Evolutionary conservation across 2,797 vertebrate genomes (phyloP).

Genomic region (Thalassophryne amazonica): DNA sequence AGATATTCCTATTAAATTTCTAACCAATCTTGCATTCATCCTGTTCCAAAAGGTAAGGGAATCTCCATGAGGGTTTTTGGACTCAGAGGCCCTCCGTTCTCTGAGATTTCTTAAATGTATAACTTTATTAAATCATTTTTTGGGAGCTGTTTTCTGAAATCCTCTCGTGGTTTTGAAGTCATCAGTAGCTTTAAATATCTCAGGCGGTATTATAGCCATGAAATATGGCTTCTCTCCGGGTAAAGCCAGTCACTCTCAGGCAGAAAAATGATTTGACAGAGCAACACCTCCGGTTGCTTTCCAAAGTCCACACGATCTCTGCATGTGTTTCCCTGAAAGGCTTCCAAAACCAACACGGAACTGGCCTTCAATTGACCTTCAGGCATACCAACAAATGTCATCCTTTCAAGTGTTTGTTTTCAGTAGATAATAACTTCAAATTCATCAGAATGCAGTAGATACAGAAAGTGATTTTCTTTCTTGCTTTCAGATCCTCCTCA

Average conservation of each 20-base stretch:
- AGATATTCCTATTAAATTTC: slow-evolving; percentile 77
- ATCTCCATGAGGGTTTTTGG: slow-evolving; percentile 63
- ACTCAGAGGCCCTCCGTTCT: slow-evolving; percentile 53
- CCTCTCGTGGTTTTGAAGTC: slow-evolving; percentile 66
- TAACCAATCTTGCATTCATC: slow-evolving; percentile 73
- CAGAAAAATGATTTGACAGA: slow-evolving; percentile 72
- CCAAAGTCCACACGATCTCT: slow-evolving; percentile 42
- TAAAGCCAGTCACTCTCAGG: slow-evolving; percentile 73
- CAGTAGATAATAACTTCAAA: slow-evolving; percentile 18
- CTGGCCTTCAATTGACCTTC: slow-evolving; percentile 35
- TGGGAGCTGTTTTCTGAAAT: slow-evolving; percentile 67
- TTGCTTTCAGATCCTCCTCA: slow-evolving; percentile 35
- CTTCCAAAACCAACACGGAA: slow-evolving; percentile 35
- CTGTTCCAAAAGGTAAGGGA: slow-evolving; percentile 76
- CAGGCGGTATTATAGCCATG: slow-evolving; percentile 65
- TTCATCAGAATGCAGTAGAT: slow-evolving; percentile 9
- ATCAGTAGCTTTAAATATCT: slow-evolving; percentile 76
- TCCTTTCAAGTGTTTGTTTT: slow-evolving; percentile 24
- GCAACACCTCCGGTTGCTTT: slow-evolving; percentile 64
- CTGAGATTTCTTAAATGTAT: slow-evolving; percentile 58
- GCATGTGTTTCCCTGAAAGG: slow-evolving; percentile 45
- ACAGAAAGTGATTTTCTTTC: slow-evolving; percentile 30
- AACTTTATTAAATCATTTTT: slow-evolving; percentile 75
- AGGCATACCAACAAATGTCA: slow-evolving; percentile 15
- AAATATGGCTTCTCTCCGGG: slow-evolving; percentile 71